Evolutionary conservation across 2,797 vertebrate genomes (phyloP).

Genomic region (Sphenopsis melanotis): DNA sequence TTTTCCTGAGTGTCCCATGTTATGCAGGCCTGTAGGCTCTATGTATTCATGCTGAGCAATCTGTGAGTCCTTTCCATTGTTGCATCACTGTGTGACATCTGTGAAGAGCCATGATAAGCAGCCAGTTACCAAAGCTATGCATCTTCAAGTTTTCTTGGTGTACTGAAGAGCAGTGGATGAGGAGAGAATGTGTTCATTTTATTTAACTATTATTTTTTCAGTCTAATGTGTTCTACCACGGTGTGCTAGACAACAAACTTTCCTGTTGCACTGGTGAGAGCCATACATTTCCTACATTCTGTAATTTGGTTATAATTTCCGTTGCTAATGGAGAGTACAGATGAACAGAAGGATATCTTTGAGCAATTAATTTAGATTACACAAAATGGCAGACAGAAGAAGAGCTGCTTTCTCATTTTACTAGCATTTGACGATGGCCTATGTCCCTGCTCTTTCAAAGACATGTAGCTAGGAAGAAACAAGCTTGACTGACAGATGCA

Average conservation of each 20-base stretch:
- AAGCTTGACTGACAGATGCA: constrained; percentile 23
- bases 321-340: neutral
- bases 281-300: neutral
- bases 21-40: neutral
- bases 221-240: neutral
- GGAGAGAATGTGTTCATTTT: neutral
- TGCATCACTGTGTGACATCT: neutral
- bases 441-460: constrained; percentile 17
- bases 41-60: neutral
- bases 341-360: neutral
- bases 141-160: neutral
- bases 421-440: neutral
- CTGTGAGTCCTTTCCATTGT: neutral
- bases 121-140: constrained; percentile 6
- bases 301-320: neutral
- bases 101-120: neutral
- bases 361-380: neutral
- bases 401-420: constrained; percentile 29
- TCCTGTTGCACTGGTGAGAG: neutral
- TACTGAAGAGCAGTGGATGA: neutral
- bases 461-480: constrained; percentile 1
- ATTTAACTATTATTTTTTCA: neutral
- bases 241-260: neutral
- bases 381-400: neutral
- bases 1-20: constrained; percentile 15